phyloP scores from a whole-genome alignment of 1,140 invertebrate species.

The Lepidurus packardi region DNA sequence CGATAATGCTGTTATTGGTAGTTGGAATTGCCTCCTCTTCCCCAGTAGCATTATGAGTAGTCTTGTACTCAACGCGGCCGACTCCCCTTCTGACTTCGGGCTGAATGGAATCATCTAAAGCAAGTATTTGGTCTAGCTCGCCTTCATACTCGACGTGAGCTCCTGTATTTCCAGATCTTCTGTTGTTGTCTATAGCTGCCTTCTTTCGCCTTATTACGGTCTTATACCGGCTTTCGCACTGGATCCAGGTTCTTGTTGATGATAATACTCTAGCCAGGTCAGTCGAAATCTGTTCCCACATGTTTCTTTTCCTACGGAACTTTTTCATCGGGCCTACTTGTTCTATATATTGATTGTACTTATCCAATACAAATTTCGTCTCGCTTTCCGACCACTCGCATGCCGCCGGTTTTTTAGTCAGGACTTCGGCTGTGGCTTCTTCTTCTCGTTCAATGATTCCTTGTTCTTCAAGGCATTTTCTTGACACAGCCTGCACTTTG shows the following conservation, averaged over 20 bases:
- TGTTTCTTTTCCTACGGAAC: too few species aligned
- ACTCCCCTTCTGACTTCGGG: not conserved
- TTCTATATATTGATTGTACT: not conserved
- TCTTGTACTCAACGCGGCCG: not conserved
- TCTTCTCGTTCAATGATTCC: not conserved
- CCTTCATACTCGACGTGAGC: not conserved
- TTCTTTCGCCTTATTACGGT: not conserved
- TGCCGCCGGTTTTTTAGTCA: not conserved
- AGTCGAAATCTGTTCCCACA: too few species aligned
- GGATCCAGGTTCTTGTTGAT: not conserved
- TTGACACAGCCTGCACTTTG: not conserved
- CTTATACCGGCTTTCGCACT: not conserved
- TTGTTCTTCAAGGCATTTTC: not conserved
- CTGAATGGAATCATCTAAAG: not conserved
- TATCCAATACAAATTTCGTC: not conserved
- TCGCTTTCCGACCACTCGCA: not conserved
- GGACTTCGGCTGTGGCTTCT: not conserved
- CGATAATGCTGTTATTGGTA: not conserved
- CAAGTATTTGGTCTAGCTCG: not conserved
- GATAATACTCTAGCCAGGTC: not conserved
- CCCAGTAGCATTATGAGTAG: not conserved
- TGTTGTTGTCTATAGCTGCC: not conserved
- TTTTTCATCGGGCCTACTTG: too few species aligned
- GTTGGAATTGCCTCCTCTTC: not conserved
- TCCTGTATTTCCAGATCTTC: not conserved